Conservation (phyloP, 1,140 invertebrate genomes). For the Lasioglossum albipes region DNA sequence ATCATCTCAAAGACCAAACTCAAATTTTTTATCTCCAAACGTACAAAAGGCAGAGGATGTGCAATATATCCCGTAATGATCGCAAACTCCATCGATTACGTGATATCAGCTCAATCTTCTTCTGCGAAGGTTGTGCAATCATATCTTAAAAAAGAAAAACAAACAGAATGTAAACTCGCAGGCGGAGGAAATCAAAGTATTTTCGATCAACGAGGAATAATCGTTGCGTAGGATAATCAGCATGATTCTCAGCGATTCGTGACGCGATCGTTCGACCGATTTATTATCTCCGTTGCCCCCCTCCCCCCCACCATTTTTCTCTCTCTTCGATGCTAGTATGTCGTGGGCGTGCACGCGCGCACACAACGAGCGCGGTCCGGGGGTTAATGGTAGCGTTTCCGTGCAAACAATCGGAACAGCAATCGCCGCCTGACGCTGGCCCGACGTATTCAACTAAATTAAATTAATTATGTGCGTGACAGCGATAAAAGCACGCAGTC, state of each 20-base stretch:
- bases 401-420: slow-evolving; percentile 76
- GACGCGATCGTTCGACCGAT: slow-evolving; percentile 18
- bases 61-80: too few relatives aligned
- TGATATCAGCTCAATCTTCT: too few relatives aligned
- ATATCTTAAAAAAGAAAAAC: too few relatives aligned
- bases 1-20: too few relatives aligned
- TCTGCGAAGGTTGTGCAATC: too few relatives aligned
- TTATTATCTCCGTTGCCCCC: slow-evolving; percentile 30
- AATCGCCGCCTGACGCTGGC: slow-evolving; percentile 70
- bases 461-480: slow-evolving; percentile 81
- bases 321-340: slow-evolving; percentile 39
- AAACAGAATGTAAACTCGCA: background rate
- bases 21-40: too few relatives aligned
- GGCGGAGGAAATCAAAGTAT: too few relatives aligned
- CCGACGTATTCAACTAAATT: slow-evolving; percentile 79
- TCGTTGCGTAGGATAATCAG: background rate
- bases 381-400: slow-evolving; percentile 72
- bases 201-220: background rate
- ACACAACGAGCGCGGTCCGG: slow-evolving; percentile 10
- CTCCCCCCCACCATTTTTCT: background rate
- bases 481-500: slow-evolving; percentile 78
- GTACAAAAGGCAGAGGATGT: too few relatives aligned
- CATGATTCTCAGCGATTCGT: background rate
- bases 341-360: slow-evolving; percentile 40
- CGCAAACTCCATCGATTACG: too few relatives aligned